phyloP scores from a whole-genome alignment of 2,797 vertebrate genomes.

The Karalla daura region DNA sequence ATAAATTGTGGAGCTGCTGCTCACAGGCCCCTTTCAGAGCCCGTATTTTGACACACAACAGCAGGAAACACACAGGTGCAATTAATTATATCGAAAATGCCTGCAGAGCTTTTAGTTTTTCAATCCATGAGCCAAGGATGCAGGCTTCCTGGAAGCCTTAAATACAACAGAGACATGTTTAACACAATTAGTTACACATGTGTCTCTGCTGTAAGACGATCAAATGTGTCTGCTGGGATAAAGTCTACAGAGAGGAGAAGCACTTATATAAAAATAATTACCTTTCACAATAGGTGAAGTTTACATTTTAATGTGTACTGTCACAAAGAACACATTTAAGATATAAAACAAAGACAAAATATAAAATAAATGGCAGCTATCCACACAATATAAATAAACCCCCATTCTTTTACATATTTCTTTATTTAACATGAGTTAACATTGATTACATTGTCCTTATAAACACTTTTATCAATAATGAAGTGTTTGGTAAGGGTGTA shows the following conservation, averaged over 20 bases:
- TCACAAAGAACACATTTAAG: too few relatives aligned
- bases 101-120: background rate
- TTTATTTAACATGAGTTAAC: too few relatives aligned
- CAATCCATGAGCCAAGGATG: background rate
- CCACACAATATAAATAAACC: too few relatives aligned
- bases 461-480: background rate
- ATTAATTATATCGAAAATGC: background rate
- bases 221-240: too few relatives aligned
- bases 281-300: too few relatives aligned
- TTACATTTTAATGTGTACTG: too few relatives aligned
- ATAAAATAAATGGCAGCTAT: too few relatives aligned
- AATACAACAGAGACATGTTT: background rate
- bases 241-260: background rate
- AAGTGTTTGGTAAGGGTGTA: background rate
- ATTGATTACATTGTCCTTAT: too few relatives aligned
- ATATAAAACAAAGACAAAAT: too few relatives aligned
- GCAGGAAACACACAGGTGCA: background rate
- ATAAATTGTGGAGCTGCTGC: background rate
- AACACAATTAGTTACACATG: background rate
- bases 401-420: too few relatives aligned
- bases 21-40: background rate
- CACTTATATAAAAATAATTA: background rate
- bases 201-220: background rate
- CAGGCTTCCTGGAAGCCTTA: background rate
- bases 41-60: slow-evolving; percentile 16